Percentiles rank a stretch among this genome's conserved stretches.
These are phyloP conservation scores for Lontra canadensis DNA, from an alignment of 2,113 vertebrate genomes.

Conservation along the genomic window DNA sequence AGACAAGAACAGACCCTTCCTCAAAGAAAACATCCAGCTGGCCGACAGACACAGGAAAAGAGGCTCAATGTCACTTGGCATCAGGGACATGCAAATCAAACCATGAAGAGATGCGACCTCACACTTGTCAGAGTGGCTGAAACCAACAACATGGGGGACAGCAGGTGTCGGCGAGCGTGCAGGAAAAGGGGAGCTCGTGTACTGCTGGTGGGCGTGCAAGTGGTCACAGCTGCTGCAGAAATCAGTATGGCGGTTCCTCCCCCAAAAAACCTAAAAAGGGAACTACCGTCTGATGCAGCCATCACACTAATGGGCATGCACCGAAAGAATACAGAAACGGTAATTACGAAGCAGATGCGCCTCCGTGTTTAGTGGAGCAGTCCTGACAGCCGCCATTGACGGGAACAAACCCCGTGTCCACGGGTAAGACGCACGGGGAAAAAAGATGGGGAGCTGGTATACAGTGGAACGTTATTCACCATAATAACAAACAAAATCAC, in stretches of 20 bases:
- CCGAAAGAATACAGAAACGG: neutral
- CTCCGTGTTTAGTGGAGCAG: neutral
- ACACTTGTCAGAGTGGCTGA: neutral
- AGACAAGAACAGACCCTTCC: neutral
- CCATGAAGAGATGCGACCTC: neutral
- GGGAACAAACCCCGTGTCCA: neutral
- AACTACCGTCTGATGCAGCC: neutral
- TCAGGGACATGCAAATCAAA: neutral
- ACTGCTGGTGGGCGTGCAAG: neutral
- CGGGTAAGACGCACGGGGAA: accelerated
- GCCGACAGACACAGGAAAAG: neutral
- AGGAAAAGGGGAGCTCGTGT: neutral
- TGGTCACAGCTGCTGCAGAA: neutral
- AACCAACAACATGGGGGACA: neutral
- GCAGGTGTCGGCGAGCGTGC: neutral
- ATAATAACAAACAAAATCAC: no score
- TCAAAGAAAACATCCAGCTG: neutral
- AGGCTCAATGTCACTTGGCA: neutral
- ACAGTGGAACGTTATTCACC: neutral
- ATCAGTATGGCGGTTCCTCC: neutral
- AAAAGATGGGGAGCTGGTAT: neutral
- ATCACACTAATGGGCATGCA: neutral
- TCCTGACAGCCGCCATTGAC: neutral
- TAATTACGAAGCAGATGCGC: neutral
- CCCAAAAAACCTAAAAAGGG: neutral